Conservation (phyloP, 2,888 invertebrate genomes). For the Portevinia maculata region DNA sequence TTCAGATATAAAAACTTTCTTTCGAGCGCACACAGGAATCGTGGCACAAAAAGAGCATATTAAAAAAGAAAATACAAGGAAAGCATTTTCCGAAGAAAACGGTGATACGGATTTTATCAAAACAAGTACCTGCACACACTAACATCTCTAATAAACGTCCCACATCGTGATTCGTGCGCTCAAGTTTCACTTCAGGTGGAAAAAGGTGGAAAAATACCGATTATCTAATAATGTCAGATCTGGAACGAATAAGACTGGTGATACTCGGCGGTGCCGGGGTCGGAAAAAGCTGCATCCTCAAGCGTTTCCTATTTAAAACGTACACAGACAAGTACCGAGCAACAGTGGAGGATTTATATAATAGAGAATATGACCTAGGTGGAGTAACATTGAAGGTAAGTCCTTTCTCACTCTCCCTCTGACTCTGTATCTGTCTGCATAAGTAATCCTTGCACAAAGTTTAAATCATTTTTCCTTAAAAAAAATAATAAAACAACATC, state of each 20-base stretch:
- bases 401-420: slow-evolving; percentile 46
- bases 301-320: slow-evolving; percentile 90
- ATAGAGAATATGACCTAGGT: slow-evolving; percentile 91
- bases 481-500: slow-evolving; percentile 7
- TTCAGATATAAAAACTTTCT: slow-evolving; percentile 20
- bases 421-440: slow-evolving; percentile 10
- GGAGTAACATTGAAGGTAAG: slow-evolving; percentile 89
- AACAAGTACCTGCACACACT: slow-evolving; percentile 5
- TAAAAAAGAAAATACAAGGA: background rate
- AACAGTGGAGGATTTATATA: slow-evolving; percentile 94
- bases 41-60: slow-evolving; percentile 32
- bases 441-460: slow-evolving; percentile 25
- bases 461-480: slow-evolving; percentile 30
- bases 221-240: slow-evolving; percentile 85
- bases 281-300: slow-evolving; percentile 93
- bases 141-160: slow-evolving; percentile 43
- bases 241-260: slow-evolving; percentile 92
- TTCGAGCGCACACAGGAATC: slow-evolving; percentile 14
- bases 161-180: slow-evolving; percentile 38
- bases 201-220: slow-evolving; percentile 27
- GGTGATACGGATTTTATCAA: slow-evolving; percentile 18
- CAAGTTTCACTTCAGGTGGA: slow-evolving; percentile 22
- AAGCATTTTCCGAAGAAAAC: background rate
- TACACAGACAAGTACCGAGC: slow-evolving; percentile 92
- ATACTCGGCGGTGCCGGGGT: slow-evolving; percentile 92